Percentiles rank a stretch among this genome's conserved stretches.
Conservation (phyloP, 2,113 vertebrate genomes). For the Telmatochromis sp. region DNA sequence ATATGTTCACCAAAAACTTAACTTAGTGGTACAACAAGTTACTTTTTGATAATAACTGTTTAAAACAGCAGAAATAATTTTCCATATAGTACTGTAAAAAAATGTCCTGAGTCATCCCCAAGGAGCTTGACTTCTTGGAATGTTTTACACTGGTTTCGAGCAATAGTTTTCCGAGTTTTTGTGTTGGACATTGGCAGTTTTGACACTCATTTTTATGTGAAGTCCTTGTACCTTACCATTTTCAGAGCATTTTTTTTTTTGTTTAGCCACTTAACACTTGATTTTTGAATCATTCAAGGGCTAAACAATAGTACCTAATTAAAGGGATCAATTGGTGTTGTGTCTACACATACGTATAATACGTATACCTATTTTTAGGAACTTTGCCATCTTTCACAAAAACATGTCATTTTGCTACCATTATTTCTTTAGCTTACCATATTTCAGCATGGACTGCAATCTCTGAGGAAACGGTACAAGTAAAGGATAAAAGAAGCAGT, state of each 20-base stretch:
- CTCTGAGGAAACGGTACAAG: not conserved
- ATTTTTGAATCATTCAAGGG: not conserved
- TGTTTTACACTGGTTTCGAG: not conserved
- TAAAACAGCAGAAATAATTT: not conserved
- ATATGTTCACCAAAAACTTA: not conserved
- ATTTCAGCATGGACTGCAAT: not conserved
- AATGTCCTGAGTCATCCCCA: not conserved
- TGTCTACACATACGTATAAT: not conserved
- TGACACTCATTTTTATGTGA: not conserved
- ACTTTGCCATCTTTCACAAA: not conserved
- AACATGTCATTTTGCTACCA: not conserved
- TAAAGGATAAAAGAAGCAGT: not conserved
- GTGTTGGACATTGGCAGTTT: not conserved
- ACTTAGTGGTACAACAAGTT: accelerated
- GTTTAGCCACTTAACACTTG: not conserved
- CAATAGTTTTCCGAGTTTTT: not conserved
- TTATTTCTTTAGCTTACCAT: not conserved
- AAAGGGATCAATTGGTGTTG: not conserved
- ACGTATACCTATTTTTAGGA: not conserved
- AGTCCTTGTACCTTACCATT: not conserved
- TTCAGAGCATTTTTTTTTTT: not conserved
- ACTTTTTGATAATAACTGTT: not conserved
- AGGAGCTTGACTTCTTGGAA: not conserved
- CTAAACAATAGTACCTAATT: not conserved
- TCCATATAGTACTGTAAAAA: not conserved